A percentile compares a stretch with the other conserved stretches of the same genome.
These are phyloP conservation scores for Myopa testacea DNA, from an alignment of 2,888 invertebrate species.

Conservation along the genomic window DNA sequence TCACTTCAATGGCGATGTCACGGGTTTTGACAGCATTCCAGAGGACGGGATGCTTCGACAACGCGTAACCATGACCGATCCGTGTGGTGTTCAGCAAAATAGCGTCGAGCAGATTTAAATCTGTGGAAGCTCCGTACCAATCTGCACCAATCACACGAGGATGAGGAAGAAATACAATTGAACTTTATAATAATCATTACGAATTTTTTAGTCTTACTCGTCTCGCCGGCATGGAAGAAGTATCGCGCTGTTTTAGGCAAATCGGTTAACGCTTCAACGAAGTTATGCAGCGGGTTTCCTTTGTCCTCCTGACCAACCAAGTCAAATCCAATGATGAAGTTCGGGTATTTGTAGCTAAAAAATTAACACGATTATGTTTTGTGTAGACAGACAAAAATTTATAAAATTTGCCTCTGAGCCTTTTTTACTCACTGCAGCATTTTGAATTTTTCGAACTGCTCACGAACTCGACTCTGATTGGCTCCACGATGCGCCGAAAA, in stretches of 20 bases:
- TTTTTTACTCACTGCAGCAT: constrained; percentile 57
- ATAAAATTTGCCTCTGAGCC: background rate
- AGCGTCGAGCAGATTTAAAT: constrained; percentile 72
- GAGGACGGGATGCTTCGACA: constrained; percentile 66
- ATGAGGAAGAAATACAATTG: background rate
- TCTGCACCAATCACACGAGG: constrained; percentile 56
- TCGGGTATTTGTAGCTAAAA: constrained; percentile 64
- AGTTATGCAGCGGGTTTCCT: constrained; percentile 69
- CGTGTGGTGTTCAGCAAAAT: constrained; percentile 65
- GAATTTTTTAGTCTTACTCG: constrained; percentile 62
- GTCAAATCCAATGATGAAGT: constrained; percentile 75
- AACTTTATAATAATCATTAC: background rate
- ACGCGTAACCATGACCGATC: constrained; percentile 66
- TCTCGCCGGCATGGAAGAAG: constrained; percentile 78
- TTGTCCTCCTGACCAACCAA: constrained; percentile 77
- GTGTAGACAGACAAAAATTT: too few species aligned
- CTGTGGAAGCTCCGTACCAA: constrained; percentile 71
- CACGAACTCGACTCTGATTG: constrained; percentile 43
- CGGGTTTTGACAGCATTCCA: constrained; percentile 62
- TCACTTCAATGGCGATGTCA: constrained; percentile 65
- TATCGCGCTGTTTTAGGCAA: constrained; percentile 67
- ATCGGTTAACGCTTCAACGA: constrained; percentile 54
- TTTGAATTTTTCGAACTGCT: constrained; percentile 53
- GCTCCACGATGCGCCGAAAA: constrained; percentile 61
- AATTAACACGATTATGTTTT: background rate